Evolutionary conservation across 1,140 invertebrate genomes (phyloP), one percentile per base, ranked within the genome.

Genomic region (Drosophila neocordata): DNA sequence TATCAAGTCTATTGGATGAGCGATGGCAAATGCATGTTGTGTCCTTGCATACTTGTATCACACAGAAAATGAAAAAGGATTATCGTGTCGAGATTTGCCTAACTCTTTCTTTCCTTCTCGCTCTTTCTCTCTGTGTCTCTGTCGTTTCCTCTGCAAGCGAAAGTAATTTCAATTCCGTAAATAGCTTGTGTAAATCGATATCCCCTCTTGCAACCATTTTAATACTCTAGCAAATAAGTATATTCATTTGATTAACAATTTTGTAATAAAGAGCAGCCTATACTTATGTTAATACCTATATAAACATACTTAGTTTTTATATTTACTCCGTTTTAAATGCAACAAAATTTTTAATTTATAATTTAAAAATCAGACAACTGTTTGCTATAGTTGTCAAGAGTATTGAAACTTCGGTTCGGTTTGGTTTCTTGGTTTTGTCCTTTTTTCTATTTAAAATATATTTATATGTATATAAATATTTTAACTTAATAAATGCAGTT

Each of bases 21-120:
- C 13, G 11, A 22, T 22, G 35, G 18, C 18, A 22, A 22, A 37
- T 13, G 34, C 18, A 24, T 13, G 35, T 70, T 41, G 18, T 57
- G 37, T 64, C 15, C 31, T 44, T 24, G 56, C 18, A 38, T 31
- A 37, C 56, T 71, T 72, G 35, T 44, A 66, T 66, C 31, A 34
- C 72, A 73, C 13, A 18, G 41, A 27, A 53, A 55, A 55, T n/a
- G 22, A 55, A 55, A 44, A 52, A 59, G 71, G 73, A 74, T 74
- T 75, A 68, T 55, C 64, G 74, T 68, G 53, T 63, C 38, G 71
- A 64, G 52, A 55, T 27, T 15, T 48, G 5, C 8, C 12, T 51
- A 12, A 51, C 13, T 57, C 11, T 11, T 5, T 53, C 13, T 8
- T 6, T 48, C 41, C 5, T 5, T 51, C 13, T 57, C 11, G 8